Base-by-base conservation (phyloP, 1,140 invertebrate species). In the Rhagoletis pomonella region DNA sequence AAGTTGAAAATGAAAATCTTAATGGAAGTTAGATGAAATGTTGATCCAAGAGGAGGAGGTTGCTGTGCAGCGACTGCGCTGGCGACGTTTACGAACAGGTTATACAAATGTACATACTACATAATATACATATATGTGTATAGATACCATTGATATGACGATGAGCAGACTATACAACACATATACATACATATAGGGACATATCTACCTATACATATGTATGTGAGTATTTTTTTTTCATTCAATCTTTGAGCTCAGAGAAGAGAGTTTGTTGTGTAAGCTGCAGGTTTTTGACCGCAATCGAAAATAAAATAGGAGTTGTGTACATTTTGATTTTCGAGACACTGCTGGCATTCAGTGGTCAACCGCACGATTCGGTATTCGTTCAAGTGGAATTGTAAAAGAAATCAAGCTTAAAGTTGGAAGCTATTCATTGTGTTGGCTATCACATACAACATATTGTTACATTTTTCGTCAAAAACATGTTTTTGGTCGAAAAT, bases 241-340 rank as follows among this genome's bases (percentile, higher is more conserved):
- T 29, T 29, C 29, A 0, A 29, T 29, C 29, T 29, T 29, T 29
- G 29, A 39, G 39, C 67, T 73, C 10, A 42, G 29, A 73, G 29
- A 44, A 73, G 67, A 73, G 42, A 73, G 67, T 73, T 73, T 44
- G 67, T 73, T 47, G 10, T 47, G 44, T 47, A 73, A 47, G 42
- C 42, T 73, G 39, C 44, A 73, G 67, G 67, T 73, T 73, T 73
- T 73, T 73, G 67, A 73, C 67, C 67, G 67, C 67, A 73, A 73
- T 44, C 67, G 42, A 44, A 47, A 73, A n/a, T 47, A 73, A 73
- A 73, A 47, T 3, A 65, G 12, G 29, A 29, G 29, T 19, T 29
- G 39, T 73, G 42, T 73, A 42, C 17, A 42, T 39, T 73, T 42
- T 44, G 29, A 29, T 44, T 73, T 47, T 17, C 67, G 67, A 73